phyloP scores from a whole-genome alignment of 2,888 invertebrate genomes.

The Pasiphila rectangulata region DNA sequence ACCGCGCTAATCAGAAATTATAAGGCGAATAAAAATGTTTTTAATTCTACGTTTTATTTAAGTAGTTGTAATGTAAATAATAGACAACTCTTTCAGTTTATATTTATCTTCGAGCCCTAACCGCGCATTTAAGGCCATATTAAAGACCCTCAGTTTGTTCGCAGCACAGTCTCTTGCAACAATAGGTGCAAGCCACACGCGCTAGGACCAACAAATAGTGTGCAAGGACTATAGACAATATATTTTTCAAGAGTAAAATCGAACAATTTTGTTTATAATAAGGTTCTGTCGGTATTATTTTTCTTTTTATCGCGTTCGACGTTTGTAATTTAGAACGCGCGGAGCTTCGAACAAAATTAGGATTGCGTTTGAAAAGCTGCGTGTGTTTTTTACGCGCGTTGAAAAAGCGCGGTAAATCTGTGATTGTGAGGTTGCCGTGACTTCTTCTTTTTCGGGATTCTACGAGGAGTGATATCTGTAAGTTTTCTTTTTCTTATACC shows the following conservation, averaged over 20 bases:
- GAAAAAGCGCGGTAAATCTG: conserved; percentile 32
- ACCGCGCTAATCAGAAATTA: no score
- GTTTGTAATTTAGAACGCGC: background rate
- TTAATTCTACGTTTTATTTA: no score
- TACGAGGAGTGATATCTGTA: conserved; percentile 8
- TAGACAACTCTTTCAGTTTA: background rate
- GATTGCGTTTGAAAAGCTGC: background rate
- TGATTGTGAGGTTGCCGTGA: conserved; percentile 22
- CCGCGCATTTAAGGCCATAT: conserved; percentile 17
- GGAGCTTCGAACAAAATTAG: no score
- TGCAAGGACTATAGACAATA: conserved; percentile 49
- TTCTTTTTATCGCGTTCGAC: background rate
- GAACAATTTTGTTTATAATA: no score
- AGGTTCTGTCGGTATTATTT: no score
- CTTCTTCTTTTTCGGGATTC: conserved; percentile 1
- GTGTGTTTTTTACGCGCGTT: background rate
- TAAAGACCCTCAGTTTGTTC: conserved; percentile 15
- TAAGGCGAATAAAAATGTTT: background rate
- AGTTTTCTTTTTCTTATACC: conserved; percentile 11
- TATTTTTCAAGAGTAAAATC: background rate
- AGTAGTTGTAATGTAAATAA: background rate
- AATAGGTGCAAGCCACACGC: conserved; percentile 23
- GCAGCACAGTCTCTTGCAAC: conserved; percentile 20
- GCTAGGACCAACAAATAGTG: conserved; percentile 28
- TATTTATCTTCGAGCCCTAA: conserved; percentile 4